phyloP scores from a whole-genome alignment of 1,140 invertebrate genomes.

The Ooceraea biroi region DNA sequence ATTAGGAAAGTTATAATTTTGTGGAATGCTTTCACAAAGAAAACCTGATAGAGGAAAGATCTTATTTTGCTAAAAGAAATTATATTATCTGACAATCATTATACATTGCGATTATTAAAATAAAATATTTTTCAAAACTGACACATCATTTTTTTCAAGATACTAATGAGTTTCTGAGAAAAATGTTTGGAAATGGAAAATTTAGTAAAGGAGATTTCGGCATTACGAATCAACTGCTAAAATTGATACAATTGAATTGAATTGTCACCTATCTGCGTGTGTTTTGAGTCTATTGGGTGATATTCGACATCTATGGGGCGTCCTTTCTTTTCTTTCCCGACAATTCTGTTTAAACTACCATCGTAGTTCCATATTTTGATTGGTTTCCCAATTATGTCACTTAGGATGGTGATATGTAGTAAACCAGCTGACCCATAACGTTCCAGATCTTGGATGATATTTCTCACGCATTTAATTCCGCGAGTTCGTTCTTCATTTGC shows the following conservation, averaged over 20 bases:
- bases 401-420: conserved; percentile 61
- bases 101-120: no score
- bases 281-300: conserved; percentile 24
- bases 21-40: not conserved
- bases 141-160: no score
- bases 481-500: not conserved
- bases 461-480: not conserved
- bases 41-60: no score
- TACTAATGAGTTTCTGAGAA: no score
- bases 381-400: conserved; percentile 25
- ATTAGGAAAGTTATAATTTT: not conserved
- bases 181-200: no score
- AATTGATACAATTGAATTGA: conserved; percentile 45
- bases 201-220: no score
- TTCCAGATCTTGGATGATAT: conserved; percentile 55
- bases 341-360: conserved; percentile 4
- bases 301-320: conserved; percentile 58
- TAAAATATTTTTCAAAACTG: no score
- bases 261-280: not conserved
- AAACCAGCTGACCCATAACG: conserved; percentile 59
- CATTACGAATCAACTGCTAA: no score
- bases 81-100: no score
- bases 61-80: no score
- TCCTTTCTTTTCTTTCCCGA: conserved; percentile 19
- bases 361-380: conserved; percentile 54